Evolutionary conservation across 2,888 invertebrate genomes (phyloP).

Genomic region (Hyposoter didymator): DNA sequence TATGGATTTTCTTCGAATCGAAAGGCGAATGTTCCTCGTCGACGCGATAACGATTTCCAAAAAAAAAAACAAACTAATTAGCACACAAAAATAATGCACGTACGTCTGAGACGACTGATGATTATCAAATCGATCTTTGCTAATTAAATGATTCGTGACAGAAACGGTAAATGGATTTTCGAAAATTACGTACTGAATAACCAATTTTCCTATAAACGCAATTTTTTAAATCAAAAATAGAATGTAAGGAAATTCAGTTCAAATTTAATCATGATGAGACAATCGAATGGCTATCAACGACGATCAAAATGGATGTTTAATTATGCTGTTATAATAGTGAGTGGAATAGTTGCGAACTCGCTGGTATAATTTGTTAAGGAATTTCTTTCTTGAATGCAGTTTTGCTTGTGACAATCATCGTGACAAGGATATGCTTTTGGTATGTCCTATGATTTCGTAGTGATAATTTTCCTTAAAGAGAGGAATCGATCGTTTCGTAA

Average conservation of each 20-base stretch:
- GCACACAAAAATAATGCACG: background rate
- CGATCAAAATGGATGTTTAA: conserved; percentile 23
- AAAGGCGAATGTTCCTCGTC: conserved; percentile 6
- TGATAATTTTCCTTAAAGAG: conserved; percentile 4
- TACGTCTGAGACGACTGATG: background rate
- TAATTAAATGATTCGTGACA: no score
- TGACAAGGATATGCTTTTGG: conserved; percentile 21
- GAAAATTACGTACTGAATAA: no score
- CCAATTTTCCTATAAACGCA: no score
- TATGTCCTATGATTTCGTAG: conserved; percentile 3
- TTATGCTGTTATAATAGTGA: conserved; percentile 37
- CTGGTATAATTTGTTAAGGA: conserved; percentile 14
- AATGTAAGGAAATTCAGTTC: no score
- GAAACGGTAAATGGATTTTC: no score
- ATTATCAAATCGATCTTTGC: background rate
- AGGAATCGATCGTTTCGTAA: conserved; percentile 27
- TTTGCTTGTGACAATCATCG: conserved; percentile 51
- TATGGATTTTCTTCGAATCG: background rate
- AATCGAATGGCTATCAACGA: background rate
- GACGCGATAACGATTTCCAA: background rate
- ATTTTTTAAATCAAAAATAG: no score
- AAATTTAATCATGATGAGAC: no score
- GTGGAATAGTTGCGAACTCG: conserved; percentile 2
- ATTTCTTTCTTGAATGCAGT: background rate
- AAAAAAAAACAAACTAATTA: background rate